phyloP scores from a whole-genome alignment of 2,888 invertebrate genomes.

The Zygothrica quintamaculata region DNA sequence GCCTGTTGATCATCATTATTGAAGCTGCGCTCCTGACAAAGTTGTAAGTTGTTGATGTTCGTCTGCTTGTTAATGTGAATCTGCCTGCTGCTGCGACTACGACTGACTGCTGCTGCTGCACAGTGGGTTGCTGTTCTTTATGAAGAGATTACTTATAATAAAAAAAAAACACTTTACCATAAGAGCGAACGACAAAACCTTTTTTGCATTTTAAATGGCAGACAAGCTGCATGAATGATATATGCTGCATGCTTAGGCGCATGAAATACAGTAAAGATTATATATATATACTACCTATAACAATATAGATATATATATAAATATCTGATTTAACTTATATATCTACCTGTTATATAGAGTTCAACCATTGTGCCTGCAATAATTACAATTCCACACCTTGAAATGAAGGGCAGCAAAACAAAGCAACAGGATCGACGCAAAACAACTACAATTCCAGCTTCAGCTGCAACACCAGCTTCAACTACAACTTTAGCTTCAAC shows the following conservation, averaged over 20 bases:
- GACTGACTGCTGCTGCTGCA: no score
- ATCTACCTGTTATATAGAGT: no score
- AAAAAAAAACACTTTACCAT: no score
- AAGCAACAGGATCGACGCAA: conserved; percentile 55
- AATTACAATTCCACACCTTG: conserved; percentile 76
- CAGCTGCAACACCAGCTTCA: no score
- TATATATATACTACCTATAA: no score
- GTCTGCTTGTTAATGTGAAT: conserved; percentile 66
- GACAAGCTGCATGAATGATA: no score
- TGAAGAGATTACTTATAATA: conserved; percentile 3
- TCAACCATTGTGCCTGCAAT: conserved; percentile 45
- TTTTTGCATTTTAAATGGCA: no score
- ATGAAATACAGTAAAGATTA: no score
- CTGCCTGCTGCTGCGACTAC: conserved; percentile 50
- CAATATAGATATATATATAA: no score
- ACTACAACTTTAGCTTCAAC: background rate
- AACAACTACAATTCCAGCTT: no score
- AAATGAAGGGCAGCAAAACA: conserved; percentile 6
- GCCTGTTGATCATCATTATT: conserved; percentile 24
- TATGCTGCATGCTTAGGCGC: no score
- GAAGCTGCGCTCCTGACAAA: conserved; percentile 58
- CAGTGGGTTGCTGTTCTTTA: conserved; percentile 54
- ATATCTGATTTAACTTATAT: background rate
- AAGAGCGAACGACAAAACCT: no score
- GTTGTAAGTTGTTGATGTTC: conserved; percentile 76